These are phyloP conservation scores for Serrognathus titanus DNA, from an alignment of 2,888 invertebrate genomes.

Conservation along the genomic window DNA sequence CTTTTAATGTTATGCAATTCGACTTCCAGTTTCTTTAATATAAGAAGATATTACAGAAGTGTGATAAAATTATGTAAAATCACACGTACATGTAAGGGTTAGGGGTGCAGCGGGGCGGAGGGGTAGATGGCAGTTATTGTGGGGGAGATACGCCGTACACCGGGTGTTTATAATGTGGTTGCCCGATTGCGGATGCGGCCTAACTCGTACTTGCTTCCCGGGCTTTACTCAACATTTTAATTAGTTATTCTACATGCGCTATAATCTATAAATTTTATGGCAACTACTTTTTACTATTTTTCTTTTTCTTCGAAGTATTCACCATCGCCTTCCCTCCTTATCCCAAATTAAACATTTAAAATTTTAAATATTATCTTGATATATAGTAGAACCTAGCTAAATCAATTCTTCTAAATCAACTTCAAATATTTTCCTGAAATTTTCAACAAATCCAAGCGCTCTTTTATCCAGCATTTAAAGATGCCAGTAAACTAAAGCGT, in stretches of 20 bases:
- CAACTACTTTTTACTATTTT: conserved; percentile 1
- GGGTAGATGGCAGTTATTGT: conserved; percentile 23
- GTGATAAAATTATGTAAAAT: conserved; percentile 21
- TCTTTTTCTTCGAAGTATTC: not conserved
- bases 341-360: no score
- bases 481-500: no score
- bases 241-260: conserved; percentile 48
- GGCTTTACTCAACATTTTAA: conserved; percentile 45
- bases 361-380: no score
- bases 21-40: conserved; percentile 5
- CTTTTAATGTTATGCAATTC: not conserved
- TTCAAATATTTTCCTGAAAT: no score
- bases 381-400: no score
- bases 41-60: conserved; percentile 11
- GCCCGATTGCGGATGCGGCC: conserved; percentile 40
- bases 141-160: conserved; percentile 34
- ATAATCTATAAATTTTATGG: conserved; percentile 42
- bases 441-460: no score
- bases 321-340: not conserved
- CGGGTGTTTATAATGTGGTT: conserved; percentile 49
- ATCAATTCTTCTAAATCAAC: no score
- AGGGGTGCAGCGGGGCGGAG: conserved; percentile 1
- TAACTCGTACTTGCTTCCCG: conserved; percentile 38
- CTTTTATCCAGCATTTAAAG: no score
- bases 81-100: conserved; percentile 16